These are phyloP conservation scores for Otolemur crassicaudatus DNA, from an alignment of 2,797 vertebrate species.

Conservation along the genomic window DNA sequence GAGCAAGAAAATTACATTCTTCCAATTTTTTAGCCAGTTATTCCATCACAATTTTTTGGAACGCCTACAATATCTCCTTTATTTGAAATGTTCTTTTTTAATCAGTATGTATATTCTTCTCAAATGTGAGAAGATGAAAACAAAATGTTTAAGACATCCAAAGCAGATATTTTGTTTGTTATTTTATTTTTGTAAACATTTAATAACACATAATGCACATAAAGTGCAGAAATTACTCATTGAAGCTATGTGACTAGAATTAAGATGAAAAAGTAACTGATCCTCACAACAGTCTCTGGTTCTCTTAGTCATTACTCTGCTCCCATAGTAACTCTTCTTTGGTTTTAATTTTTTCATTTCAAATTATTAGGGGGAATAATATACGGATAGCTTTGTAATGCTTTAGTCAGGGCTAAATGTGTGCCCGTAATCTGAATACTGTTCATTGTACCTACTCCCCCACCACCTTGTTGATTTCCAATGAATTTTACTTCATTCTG, in stretches of 20 bases:
- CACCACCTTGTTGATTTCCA: too few species aligned
- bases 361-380: too few species aligned
- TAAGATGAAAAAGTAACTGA: neutral
- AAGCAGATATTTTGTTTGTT: neutral
- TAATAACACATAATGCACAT: neutral
- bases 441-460: too few species aligned
- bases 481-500: too few species aligned
- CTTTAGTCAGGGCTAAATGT: too few species aligned
- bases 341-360: too few species aligned
- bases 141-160: neutral
- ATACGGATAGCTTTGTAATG: too few species aligned
- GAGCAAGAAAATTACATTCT: slow-evolving; percentile 38
- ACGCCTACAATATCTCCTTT: neutral
- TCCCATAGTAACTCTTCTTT: too few species aligned
- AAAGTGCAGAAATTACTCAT: neutral
- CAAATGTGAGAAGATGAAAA: slow-evolving; percentile 34
- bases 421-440: too few species aligned
- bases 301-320: neutral
- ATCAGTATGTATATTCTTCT: neutral
- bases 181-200: neutral
- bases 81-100: slow-evolving; percentile 14
- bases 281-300: neutral
- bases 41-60: neutral
- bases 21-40: neutral
- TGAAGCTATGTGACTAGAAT: neutral